These are phyloP conservation scores for Drosophila longiperda DNA, from an alignment of 2,888 invertebrate species.

Conservation along the genomic window DNA sequence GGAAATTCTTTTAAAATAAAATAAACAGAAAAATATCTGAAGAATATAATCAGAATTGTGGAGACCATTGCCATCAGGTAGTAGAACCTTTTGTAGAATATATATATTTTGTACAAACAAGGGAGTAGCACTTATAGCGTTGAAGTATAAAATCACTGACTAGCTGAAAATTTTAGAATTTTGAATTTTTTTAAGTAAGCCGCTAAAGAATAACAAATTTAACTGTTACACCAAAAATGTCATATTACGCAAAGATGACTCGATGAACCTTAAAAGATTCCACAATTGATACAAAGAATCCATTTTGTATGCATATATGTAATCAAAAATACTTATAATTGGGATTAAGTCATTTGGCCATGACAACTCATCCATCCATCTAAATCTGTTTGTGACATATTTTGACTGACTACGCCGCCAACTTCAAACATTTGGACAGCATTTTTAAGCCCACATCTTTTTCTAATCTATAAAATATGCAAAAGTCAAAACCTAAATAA, in stretches of 20 bases:
- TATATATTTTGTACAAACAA: too few species aligned
- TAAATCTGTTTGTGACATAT: constrained; percentile 35
- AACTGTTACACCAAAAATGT: too few species aligned
- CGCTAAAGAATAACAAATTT: too few species aligned
- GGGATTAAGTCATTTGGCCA: constrained; percentile 10
- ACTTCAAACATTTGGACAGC: constrained; percentile 25
- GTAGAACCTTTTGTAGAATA: too few species aligned
- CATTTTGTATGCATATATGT: not conserved
- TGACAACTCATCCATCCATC: constrained; percentile 35
- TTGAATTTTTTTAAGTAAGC: too few species aligned
- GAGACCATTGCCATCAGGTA: too few species aligned
- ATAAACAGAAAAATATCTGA: too few species aligned
- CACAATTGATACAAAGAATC: not conserved
- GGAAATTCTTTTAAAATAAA: not conserved
- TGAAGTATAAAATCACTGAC: too few species aligned
- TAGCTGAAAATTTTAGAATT: too few species aligned
- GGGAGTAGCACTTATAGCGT: too few species aligned
- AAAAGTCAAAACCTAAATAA: constrained; percentile 32
- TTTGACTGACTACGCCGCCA: constrained; percentile 9
- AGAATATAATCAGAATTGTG: too few species aligned
- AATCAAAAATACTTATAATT: constrained; percentile 1
- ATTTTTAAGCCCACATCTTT: constrained; percentile 34
- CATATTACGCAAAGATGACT: too few species aligned
- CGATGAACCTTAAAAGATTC: not conserved
- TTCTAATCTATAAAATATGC: constrained; percentile 61